phyloP scores from a whole-genome alignment of 2,113 vertebrate species.

The Syrmaticus mikado region DNA sequence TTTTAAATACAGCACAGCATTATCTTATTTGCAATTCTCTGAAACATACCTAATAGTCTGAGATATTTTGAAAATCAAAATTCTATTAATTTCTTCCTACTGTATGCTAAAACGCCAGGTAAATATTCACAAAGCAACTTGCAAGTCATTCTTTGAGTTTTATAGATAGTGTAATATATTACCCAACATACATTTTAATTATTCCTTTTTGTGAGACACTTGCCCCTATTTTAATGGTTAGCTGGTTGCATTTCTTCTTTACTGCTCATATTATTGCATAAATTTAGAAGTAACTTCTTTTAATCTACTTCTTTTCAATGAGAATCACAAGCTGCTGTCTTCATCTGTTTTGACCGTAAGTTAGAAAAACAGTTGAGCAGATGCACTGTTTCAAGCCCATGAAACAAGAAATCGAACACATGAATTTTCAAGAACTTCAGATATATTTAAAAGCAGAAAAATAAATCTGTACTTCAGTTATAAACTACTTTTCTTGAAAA shows the following conservation, averaged over 20 bases:
- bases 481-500: background rate
- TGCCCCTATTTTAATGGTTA: background rate
- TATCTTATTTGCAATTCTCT: background rate
- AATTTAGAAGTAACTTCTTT: background rate
- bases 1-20: background rate
- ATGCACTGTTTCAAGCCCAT: background rate
- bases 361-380: background rate
- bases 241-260: background rate
- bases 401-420: background rate
- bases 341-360: background rate
- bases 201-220: background rate
- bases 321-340: background rate
- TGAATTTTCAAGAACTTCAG: background rate
- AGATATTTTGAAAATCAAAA: conserved; percentile 41
- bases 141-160: conserved; percentile 27
- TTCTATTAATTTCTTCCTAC: conserved; percentile 37
- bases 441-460: background rate
- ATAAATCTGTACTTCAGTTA: background rate
- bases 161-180: background rate
- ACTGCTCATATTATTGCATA: background rate
- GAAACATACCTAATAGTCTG: background rate
- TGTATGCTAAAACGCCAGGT: conserved; percentile 25
- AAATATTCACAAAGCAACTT: conserved; percentile 36
- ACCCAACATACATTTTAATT: background rate
- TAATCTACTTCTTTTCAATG: background rate